Percentiles rank a stretch among this genome's conserved stretches.
phyloP scores from a whole-genome alignment of 2,888 invertebrate genomes.

The Pollenia labialis region DNA sequence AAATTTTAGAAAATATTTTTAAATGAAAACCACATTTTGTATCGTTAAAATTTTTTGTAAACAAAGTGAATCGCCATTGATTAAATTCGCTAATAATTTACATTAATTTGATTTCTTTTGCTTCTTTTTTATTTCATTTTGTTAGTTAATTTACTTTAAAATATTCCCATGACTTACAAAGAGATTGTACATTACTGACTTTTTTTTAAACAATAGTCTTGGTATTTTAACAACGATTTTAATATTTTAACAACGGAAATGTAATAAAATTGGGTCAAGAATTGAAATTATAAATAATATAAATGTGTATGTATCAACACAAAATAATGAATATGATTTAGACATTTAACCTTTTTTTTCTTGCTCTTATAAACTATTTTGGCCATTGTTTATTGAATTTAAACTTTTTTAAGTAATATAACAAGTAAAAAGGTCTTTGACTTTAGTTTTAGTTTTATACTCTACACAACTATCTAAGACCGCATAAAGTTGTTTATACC shows the following conservation, averaged over 20 bases:
- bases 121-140: not conserved
- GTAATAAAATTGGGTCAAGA: constrained; percentile 64
- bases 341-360: constrained; percentile 11
- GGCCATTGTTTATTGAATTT: no score
- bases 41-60: no score
- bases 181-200: constrained; percentile 34
- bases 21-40: no score
- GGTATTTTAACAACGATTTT: constrained; percentile 23
- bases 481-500: no score
- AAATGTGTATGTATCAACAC: not conserved
- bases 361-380: not conserved
- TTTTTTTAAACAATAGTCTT: constrained; percentile 5
- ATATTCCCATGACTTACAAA: constrained; percentile 16
- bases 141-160: not conserved
- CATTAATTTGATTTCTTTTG: not conserved
- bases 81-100: no score
- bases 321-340: constrained; percentile 12
- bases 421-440: no score
- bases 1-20: no score
- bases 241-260: constrained; percentile 55
- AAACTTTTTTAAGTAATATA: no score
- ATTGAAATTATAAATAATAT: constrained; percentile 31
- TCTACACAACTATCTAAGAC: no score
- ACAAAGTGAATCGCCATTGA: no score
- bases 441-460: no score